Evolutionary conservation across 1,140 invertebrate genomes (phyloP).

Genomic region (Dendrolimus kikuchii): DNA sequence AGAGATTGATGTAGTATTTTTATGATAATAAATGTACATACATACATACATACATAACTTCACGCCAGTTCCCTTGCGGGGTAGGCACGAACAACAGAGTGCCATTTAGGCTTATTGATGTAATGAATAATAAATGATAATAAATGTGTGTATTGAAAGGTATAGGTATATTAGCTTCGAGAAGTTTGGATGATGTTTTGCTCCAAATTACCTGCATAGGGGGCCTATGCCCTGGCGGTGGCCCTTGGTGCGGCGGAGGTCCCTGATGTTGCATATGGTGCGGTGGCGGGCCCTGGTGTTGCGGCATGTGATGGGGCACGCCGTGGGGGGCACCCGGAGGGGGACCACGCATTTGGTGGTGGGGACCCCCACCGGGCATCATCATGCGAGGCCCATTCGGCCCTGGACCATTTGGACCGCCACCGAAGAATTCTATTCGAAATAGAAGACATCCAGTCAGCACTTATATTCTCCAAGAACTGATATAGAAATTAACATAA

Average conservation of each 20-base stretch:
- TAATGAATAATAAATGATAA: no score
- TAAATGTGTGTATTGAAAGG: no score
- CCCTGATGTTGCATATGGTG: slow-evolving; percentile 61
- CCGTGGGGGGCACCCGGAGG: slow-evolving; percentile 31
- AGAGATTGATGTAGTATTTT: neutral
- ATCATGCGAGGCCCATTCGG: slow-evolving; percentile 62
- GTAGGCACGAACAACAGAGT: no score
- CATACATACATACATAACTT: no score
- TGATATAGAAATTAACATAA: neutral
- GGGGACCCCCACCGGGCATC: slow-evolving; percentile 54
- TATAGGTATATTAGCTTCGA: no score
- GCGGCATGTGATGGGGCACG: slow-evolving; percentile 55
- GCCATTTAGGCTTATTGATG: no score
- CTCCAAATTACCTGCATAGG: slow-evolving; percentile 75
- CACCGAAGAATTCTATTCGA: slow-evolving; percentile 52
- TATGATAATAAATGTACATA: no score
- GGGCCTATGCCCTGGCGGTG: slow-evolving; percentile 76
- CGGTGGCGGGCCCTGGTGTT: slow-evolving; percentile 60
- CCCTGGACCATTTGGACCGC: slow-evolving; percentile 55
- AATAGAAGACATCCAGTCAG: neutral
- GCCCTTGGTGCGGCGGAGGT: slow-evolving; percentile 62
- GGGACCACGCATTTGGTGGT: slow-evolving; percentile 61
- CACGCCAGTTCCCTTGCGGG: no score
- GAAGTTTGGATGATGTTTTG: no score
- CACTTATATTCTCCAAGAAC: neutral